These are phyloP conservation scores for Trematocara variabile DNA, from an alignment of 2,113 vertebrate genomes.

Conservation along the genomic window DNA sequence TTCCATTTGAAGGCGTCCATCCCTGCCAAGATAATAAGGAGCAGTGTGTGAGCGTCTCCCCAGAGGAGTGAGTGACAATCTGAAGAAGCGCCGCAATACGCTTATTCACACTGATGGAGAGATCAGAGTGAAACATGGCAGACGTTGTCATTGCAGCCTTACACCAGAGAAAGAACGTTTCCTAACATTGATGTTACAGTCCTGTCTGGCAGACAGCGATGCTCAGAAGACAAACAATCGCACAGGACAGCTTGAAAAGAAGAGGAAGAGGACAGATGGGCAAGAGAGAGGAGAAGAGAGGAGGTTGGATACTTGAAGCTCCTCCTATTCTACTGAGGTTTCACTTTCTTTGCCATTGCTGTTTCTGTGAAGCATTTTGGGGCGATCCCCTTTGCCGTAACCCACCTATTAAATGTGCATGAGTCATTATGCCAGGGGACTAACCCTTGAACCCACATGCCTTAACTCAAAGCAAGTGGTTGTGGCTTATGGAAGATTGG, in stretches of 20 bases:
- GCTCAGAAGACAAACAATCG: conserved; percentile 44
- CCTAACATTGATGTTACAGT: conserved; percentile 42
- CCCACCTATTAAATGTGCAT: background rate
- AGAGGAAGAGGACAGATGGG: background rate
- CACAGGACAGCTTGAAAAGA: conserved; percentile 14
- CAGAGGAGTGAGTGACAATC: conserved; percentile 72
- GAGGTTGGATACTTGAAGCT: background rate
- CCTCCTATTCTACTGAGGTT: background rate
- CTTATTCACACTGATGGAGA: conserved; percentile 73
- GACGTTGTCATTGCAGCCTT: conserved; percentile 65
- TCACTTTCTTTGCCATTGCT: background rate
- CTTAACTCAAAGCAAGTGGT: background rate
- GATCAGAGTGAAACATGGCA: conserved; percentile 74
- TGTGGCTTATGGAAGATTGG: background rate
- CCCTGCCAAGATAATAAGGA: conserved; percentile 52
- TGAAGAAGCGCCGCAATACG: conserved; percentile 45
- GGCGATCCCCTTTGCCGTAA: background rate
- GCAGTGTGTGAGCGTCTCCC: conserved; percentile 42
- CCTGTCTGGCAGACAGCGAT: conserved; percentile 36
- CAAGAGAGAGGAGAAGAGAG: conserved; percentile 3
- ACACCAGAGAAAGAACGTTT: conserved; percentile 58
- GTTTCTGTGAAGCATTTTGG: background rate
- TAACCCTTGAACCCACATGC: background rate
- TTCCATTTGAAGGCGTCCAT: conserved; percentile 57
- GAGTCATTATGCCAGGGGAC: background rate